Evolutionary conservation across 1,140 invertebrate species (phyloP).

Genomic region (Drosophila pruinosa): DNA sequence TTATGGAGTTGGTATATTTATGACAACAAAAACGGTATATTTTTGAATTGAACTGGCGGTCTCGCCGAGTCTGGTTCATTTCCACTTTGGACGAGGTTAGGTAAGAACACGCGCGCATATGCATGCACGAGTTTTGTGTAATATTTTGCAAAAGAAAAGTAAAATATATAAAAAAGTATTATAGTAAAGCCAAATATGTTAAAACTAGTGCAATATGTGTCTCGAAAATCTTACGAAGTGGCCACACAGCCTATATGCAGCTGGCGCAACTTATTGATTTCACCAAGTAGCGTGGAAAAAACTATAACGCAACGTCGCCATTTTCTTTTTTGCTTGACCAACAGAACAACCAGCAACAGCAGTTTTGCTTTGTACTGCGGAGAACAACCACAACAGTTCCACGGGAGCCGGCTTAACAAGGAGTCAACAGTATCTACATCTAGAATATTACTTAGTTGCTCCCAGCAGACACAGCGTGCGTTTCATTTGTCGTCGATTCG

Average conservation of each 20-base stretch:
- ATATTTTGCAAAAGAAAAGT: conserved; percentile 29
- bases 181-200: conserved; percentile 53
- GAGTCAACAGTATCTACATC: conserved; percentile 43
- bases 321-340: conserved; percentile 81
- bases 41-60: neutral
- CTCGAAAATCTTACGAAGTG: conserved; percentile 46
- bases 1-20: neutral
- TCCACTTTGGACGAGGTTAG: conserved; percentile 80
- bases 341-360: conserved; percentile 69
- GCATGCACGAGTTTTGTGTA: conserved; percentile 43
- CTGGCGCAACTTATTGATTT: conserved; percentile 79
- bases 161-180: conserved; percentile 19
- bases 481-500: conserved; percentile 53
- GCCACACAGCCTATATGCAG: conserved; percentile 43
- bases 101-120: conserved; percentile 72
- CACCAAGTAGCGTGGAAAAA: conserved; percentile 58
- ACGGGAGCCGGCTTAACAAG: conserved; percentile 51
- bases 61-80: conserved; percentile 36
- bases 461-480: conserved; percentile 59
- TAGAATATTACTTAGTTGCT: conserved; percentile 36
- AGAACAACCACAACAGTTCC: conserved; percentile 71
- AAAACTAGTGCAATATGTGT: conserved; percentile 72
- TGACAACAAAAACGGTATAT: neutral
- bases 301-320: conserved; percentile 77
- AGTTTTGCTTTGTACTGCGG: conserved; percentile 71